A percentile compares a stretch with the other conserved stretches of the same genome.
Evolutionary conservation across 2,113 vertebrate species (phyloP).

Genomic region (Podilymbus podiceps): DNA sequence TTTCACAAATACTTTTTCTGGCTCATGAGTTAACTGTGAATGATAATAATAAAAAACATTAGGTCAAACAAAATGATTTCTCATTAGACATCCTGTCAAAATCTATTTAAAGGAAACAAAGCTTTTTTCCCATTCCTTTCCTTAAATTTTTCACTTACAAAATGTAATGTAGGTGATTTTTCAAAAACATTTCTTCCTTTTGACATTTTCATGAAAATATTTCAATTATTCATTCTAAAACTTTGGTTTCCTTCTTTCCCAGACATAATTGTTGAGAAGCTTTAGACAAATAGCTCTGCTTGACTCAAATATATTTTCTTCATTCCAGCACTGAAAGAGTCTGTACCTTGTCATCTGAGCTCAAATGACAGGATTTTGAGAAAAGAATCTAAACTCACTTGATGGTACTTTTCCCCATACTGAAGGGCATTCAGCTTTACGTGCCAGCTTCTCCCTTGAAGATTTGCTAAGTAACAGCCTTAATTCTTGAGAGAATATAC

Average conservation of each 20-base stretch:
- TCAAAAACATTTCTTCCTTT: not conserved
- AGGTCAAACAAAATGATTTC: not conserved
- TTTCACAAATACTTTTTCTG: not conserved
- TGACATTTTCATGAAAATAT: not conserved
- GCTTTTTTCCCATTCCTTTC: not conserved
- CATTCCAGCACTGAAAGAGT: not conserved
- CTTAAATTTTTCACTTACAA: not conserved
- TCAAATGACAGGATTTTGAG: not conserved
- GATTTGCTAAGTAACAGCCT: not conserved
- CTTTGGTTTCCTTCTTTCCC: not conserved
- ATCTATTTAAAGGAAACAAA: not conserved
- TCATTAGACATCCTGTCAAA: not conserved
- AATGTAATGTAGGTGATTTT: not conserved
- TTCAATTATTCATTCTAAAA: not conserved
- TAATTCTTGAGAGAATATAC: not conserved
- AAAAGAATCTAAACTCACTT: not conserved
- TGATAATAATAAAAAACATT: not conserved
- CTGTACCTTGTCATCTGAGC: not conserved
- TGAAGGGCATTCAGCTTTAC: not conserved
- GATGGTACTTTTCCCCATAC: not conserved
- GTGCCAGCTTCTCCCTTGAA: not conserved
- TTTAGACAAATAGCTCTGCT: not conserved
- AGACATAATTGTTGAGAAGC: not conserved
- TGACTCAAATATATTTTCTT: not conserved
- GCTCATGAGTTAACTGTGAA: not conserved